phyloP scores from a whole-genome alignment of 2,888 invertebrate species.

The Ectropis crepuscularia region DNA sequence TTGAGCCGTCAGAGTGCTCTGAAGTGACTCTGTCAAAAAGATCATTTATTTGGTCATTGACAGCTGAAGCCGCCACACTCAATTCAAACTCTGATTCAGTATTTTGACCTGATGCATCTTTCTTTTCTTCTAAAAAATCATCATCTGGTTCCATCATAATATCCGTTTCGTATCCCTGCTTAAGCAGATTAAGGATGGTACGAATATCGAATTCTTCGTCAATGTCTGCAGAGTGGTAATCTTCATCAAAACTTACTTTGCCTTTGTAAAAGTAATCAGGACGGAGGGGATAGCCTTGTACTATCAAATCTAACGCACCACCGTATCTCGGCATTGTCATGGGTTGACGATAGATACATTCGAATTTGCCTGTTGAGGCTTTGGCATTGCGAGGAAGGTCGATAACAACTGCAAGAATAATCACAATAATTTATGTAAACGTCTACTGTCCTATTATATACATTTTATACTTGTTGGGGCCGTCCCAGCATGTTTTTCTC shows the following conservation, averaged over 20 bases:
- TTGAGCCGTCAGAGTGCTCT: slow-evolving; percentile 37
- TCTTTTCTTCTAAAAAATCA: slow-evolving; percentile 38
- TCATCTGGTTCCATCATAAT: slow-evolving; percentile 58
- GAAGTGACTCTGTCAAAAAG: slow-evolving; percentile 53
- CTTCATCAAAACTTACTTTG: slow-evolving; percentile 54
- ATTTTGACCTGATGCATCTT: slow-evolving; percentile 42
- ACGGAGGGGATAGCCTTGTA: slow-evolving; percentile 63
- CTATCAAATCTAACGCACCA: slow-evolving; percentile 55
- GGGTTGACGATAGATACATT: slow-evolving; percentile 79
- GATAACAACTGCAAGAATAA: slow-evolving; percentile 77
- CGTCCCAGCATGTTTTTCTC: no score
- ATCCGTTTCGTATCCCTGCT: slow-evolving; percentile 54
- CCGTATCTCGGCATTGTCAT: slow-evolving; percentile 62
- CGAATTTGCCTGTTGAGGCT: slow-evolving; percentile 85
- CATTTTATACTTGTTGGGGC: no score
- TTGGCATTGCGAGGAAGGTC: slow-evolving; percentile 70
- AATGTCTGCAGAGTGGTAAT: slow-evolving; percentile 50
- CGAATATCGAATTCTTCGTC: slow-evolving; percentile 56
- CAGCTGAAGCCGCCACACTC: slow-evolving; percentile 47
- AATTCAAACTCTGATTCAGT: slow-evolving; percentile 53
- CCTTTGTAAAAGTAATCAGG: slow-evolving; percentile 71
- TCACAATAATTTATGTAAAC: not conserved
- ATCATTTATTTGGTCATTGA: slow-evolving; percentile 55
- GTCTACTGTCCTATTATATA: not conserved
- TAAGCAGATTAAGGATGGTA: slow-evolving; percentile 55